Conservation (phyloP, 2,797 vertebrate genomes). For the Kryptolebias ocellatus region DNA sequence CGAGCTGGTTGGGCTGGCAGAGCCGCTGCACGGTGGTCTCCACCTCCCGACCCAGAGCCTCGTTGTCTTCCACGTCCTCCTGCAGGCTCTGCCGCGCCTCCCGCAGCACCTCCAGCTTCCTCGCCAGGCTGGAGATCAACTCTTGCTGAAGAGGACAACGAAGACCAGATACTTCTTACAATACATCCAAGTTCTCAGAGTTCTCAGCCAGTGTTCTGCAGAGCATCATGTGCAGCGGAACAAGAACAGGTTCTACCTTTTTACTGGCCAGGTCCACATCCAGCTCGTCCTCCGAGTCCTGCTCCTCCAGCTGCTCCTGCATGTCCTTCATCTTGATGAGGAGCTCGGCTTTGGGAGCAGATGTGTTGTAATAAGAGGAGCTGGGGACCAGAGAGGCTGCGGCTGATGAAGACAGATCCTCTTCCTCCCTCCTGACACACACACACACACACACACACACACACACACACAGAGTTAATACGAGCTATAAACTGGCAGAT, state of each 20-base stretch:
- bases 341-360: constrained; percentile 94
- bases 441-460: neutral
- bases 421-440: constrained; percentile 83
- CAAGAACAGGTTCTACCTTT: constrained; percentile 81
- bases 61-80: constrained; percentile 93
- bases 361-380: constrained; percentile 96
- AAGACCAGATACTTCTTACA: neutral
- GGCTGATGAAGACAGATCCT: constrained; percentile 42
- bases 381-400: constrained; percentile 86
- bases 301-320: constrained; percentile 82
- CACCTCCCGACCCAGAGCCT: constrained; percentile 88
- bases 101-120: constrained; percentile 90
- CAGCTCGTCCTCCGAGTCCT: constrained; percentile 88
- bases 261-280: constrained; percentile 89
- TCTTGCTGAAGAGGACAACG: constrained; percentile 81
- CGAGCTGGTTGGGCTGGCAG: constrained; percentile 92
- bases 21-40: constrained; percentile 87
- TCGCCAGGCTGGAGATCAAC: constrained; percentile 91
- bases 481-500: neutral
- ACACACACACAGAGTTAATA: neutral
- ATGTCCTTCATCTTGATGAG: constrained; percentile 97
- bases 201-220: neutral
- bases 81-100: constrained; percentile 89
- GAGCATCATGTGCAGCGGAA: too few relatives aligned
- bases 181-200: too few relatives aligned